Conservation (phyloP, 2,888 invertebrate species). For the Euphydryas editha region DNA sequence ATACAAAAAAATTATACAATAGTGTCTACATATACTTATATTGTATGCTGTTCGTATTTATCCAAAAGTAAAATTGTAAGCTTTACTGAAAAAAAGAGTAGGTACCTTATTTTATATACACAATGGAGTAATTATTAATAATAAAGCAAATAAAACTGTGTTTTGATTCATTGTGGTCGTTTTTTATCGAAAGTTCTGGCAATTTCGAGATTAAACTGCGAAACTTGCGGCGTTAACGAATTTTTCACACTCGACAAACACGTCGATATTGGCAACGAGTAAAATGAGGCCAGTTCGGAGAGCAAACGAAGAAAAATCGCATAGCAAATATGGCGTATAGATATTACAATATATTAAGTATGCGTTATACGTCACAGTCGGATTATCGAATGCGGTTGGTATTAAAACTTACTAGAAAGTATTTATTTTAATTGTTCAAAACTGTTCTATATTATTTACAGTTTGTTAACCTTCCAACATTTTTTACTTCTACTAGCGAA, state of each 20-base stretch:
- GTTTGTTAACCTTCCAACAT: too few relatives aligned
- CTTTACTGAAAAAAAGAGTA: too few relatives aligned
- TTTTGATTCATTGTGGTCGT: background rate
- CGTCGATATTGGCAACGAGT: conserved; percentile 16
- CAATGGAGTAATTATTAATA: background rate
- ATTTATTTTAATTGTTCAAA: too few relatives aligned
- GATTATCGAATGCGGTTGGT: background rate
- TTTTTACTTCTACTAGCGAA: too few relatives aligned
- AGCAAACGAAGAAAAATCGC: conserved; percentile 23
- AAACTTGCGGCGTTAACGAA: conserved; percentile 27
- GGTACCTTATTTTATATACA: background rate
- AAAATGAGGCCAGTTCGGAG: conserved; percentile 17
- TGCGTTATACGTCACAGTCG: background rate
- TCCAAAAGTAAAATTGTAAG: too few relatives aligned
- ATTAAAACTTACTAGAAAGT: too few relatives aligned
- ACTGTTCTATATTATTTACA: too few relatives aligned
- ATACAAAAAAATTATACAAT: too few relatives aligned
- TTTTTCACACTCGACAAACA: conserved; percentile 20
- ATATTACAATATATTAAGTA: background rate
- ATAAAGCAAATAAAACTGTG: background rate
- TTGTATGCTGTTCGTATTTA: too few relatives aligned
- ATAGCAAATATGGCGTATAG: background rate
- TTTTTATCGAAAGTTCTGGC: background rate
- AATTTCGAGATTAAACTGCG: conserved; percentile 23
- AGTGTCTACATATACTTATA: too few relatives aligned